Evolutionary conservation across 2,797 vertebrate genomes (phyloP).

Genomic region (Columba guinea): DNA sequence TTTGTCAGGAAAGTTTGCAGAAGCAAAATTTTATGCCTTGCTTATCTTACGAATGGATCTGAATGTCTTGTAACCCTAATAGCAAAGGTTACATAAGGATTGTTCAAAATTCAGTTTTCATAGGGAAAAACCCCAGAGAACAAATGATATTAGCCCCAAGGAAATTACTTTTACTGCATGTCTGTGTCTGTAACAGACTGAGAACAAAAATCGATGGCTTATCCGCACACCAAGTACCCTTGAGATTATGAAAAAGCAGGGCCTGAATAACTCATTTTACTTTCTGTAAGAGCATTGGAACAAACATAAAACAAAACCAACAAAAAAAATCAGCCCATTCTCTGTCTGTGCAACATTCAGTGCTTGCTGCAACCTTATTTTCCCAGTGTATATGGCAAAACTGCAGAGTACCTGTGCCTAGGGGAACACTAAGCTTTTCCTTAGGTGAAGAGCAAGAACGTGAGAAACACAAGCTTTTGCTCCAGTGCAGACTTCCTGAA

Average conservation of each 20-base stretch:
- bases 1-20: constrained; percentile 22
- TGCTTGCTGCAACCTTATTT: neutral
- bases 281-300: constrained; percentile 34
- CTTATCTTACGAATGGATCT: constrained; percentile 32
- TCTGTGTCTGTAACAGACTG: constrained; percentile 56
- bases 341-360: neutral
- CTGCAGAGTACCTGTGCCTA: neutral
- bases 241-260: constrained; percentile 56
- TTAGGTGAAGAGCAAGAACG: neutral
- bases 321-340: neutral
- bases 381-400: neutral
- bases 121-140: constrained; percentile 58
- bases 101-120: constrained; percentile 63
- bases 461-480: neutral
- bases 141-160: constrained; percentile 54
- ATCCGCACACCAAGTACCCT: constrained; percentile 28
- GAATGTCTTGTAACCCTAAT: constrained; percentile 38
- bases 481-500: neutral
- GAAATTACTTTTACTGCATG: constrained; percentile 65
- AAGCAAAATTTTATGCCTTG: constrained; percentile 9
- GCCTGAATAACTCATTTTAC: constrained; percentile 62
- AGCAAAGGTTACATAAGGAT: constrained; percentile 56
- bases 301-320: constrained; percentile 32
- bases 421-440: neutral
- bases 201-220: constrained; percentile 64